Base-by-base conservation (phyloP, 53 echinoderm and acorn worm genomes). In the Mesocentrotus franciscanus region DNA sequence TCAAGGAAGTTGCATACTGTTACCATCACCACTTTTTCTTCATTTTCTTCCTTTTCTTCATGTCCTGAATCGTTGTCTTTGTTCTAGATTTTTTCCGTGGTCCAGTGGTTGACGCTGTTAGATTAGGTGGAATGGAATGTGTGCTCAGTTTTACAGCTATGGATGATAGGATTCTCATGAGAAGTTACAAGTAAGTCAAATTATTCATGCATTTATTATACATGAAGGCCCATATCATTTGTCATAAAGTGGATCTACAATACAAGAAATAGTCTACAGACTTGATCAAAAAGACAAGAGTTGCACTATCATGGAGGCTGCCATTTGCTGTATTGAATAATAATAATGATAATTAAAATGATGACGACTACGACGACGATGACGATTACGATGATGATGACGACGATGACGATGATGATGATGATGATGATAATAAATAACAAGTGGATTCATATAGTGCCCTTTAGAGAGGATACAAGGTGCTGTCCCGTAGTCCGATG, bases 41-140 rank as follows among this genome's bases (percentile, higher is more conserved):
- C n/a, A n/a, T n/a, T n/a, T 74, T 74, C 29, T 74, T 27, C 29
- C 32, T 30, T 74, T 32, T 9, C 74, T 74, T 11, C 7, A 74
- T 30, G 32, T 32, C 29, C 3, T 32, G 14, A 42, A 42, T 18
- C 0, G 9, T 81, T 81, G 33, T 36, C 42, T 42, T 81, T 58
- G 10, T 6, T 58, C 10, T 90, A 98, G 98, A 98, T 98, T 98
- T 98, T 96, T 98, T 98, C 95, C 96, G 98, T 61, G 98, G 98
- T 76, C 97, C 97, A 27, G 96, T 96, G 9, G 96, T 98, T 26
- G 74, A 96, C 71, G 96, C 97, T 30, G 90, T 98, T 8, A 94
- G 98, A 13, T 92, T 98, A 24, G 97, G 97, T 32, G 98, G 98
- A 14, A 71, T 98, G 83, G 98, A 98, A 79, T 97, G 96, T 96